phyloP scores from a whole-genome alignment of 1,140 invertebrate genomes.

The Cherax destructor region DNA sequence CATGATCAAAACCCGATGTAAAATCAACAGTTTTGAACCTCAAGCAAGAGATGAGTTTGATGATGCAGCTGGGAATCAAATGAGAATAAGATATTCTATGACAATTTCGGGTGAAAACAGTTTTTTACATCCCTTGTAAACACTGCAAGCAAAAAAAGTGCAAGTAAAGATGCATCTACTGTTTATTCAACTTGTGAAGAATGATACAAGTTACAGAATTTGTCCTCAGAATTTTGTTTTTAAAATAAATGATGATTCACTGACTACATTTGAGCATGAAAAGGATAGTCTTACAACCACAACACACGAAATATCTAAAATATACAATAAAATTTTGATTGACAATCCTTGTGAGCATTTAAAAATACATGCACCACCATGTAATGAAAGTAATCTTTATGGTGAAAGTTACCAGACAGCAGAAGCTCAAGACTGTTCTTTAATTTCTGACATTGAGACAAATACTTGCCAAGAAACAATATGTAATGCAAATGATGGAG shows the following conservation, averaged over 20 bases:
- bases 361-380: not conserved
- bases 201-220: not conserved
- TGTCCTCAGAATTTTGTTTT: not conserved
- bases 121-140: not conserved
- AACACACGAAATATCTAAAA: not conserved
- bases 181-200: not conserved
- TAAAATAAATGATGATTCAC: not conserved
- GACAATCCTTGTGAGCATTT: not conserved
- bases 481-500: slow-evolving; percentile 22
- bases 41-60: not conserved
- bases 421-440: not conserved
- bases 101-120: not conserved
- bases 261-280: not conserved
- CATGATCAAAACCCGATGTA: not conserved
- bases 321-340: not conserved
- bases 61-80: not conserved
- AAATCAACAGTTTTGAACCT: not conserved
- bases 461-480: not conserved
- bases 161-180: slow-evolving; percentile 1
- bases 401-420: not conserved
- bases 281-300: not conserved
- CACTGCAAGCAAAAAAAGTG: not conserved
- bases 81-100: not conserved
- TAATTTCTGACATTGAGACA: not conserved
- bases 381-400: slow-evolving; percentile 13